Evolutionary conservation across 2,797 vertebrate species (phyloP).

Genomic region (Pantherophis vulpinus): DNA sequence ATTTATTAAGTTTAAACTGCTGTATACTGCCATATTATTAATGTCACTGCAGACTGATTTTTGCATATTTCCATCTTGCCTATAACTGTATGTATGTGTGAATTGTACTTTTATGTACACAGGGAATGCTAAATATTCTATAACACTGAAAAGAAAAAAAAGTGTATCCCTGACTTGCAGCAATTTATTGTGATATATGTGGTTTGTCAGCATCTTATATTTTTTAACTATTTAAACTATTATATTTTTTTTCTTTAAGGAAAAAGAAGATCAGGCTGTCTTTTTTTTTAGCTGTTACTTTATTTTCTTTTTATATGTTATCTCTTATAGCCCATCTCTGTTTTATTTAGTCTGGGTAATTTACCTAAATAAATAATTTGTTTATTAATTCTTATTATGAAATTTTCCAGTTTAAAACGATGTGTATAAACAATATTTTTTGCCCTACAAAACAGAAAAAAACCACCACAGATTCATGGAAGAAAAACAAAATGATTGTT

Average conservation of each 20-base stretch:
- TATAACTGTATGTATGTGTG: not conserved
- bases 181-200: not conserved
- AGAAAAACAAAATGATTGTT: not conserved
- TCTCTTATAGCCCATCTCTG: not conserved
- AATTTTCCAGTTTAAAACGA: not conserved
- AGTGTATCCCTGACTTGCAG: not conserved
- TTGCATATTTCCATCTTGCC: not conserved
- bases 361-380: not conserved
- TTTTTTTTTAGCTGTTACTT: not conserved
- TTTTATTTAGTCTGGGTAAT: not conserved
- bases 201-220: not conserved
- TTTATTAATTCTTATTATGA: not conserved
- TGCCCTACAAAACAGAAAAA: not conserved
- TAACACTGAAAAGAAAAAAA: not conserved
- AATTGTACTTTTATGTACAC: not conserved
- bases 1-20: not conserved
- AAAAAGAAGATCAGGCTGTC: not conserved
- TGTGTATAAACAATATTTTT: not conserved
- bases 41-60: not conserved
- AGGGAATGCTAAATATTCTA: not conserved
- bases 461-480: not conserved
- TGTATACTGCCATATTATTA: not conserved
- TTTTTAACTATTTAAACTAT: not conserved
- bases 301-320: not conserved
- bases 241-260: too few relatives aligned